Base-by-base conservation (phyloP, 2,797 vertebrate species). In the Coracias cyanogaster region DNA sequence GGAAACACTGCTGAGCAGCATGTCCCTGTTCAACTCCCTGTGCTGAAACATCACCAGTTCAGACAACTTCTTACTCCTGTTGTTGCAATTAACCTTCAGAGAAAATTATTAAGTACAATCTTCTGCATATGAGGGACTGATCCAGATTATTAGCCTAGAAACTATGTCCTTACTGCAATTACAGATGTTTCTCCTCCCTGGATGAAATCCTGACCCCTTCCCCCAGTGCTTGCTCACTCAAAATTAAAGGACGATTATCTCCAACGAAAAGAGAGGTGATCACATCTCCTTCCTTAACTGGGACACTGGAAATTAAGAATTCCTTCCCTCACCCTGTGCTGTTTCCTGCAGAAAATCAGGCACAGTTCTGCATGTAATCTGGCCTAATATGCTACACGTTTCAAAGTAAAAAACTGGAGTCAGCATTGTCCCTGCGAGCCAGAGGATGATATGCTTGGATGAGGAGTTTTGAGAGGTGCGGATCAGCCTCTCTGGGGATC, bases 211-310 rank as follows among this genome's bases (percentile, higher is more conserved):
- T 61, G 35, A 78, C 26, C 24, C 20, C 39, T 8, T 54, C 28
- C 21, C 49, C 64, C 74, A 71, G 52, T 78, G 31, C 33, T 78
- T 71, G 16, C 48, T 92, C 43, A 17, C 64, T 73, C 61, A 73
- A 79, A 94, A 91, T 83, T 90, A 91, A 94, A 96, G 62, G 74
- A 51, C 10, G 84, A 77, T 64, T 70, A 74, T 61, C 21, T 95
- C 64, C 52, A 58, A 41, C 41, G 81, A 61, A 60, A 57, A 82
- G 15, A 91, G 26, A 87, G 29, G 33, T 51, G 46, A 86, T 70
- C 37, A 54, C 37, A 60, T 41, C 73, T 89, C 55, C 71, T 90
- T 89, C 65, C 55, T 86, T 90, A 94, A 85, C 10, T 89, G 71
- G 67, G 79, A 45, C 79, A 90, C 26, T 49, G 45, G 37, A 77